These are phyloP conservation scores for Hippocampus comes DNA, from an alignment of 2,113 vertebrate species.

Conservation along the genomic window DNA sequence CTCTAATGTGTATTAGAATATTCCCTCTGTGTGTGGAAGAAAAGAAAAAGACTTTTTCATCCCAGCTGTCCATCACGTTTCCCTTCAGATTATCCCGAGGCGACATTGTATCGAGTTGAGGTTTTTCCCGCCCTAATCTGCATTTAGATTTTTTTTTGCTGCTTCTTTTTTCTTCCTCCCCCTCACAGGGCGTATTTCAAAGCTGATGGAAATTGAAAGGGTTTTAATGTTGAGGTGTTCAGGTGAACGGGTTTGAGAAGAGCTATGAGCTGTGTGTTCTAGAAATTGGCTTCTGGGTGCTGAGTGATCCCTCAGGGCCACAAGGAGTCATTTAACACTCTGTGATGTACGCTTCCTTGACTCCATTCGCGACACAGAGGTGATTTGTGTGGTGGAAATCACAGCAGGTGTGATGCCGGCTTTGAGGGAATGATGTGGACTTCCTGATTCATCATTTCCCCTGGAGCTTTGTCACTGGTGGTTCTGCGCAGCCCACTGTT, in stretches of 20 bases:
- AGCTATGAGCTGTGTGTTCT: conserved; percentile 45
- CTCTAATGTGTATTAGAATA: conserved; percentile 31
- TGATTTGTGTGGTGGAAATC: conserved; percentile 35
- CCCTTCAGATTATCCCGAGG: conserved; percentile 50
- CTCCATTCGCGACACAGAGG: conserved; percentile 37
- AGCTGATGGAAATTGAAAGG: conserved; percentile 52
- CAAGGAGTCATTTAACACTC: conserved; percentile 55
- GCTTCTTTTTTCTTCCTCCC: conserved; percentile 31
- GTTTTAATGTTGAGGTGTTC: conserved; percentile 43
- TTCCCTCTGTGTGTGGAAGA: conserved; percentile 7
- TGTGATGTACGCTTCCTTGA: conserved; percentile 50
- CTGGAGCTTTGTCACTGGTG: conserved; percentile 20
- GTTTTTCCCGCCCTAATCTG: conserved; percentile 45
- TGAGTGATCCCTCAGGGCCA: conserved; percentile 52
- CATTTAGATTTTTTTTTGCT: not conserved
- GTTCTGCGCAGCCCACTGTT: conserved; percentile 6
- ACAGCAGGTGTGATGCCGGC: conserved; percentile 27
- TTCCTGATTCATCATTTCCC: conserved; percentile 14
- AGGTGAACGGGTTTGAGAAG: conserved; percentile 45
- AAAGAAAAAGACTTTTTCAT: conserved; percentile 36
- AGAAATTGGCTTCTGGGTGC: conserved; percentile 40
- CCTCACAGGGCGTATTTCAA: conserved; percentile 37
- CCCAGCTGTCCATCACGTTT: conserved; percentile 44
- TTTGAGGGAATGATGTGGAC: conserved; percentile 34
- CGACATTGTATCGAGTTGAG: conserved; percentile 18